Percentiles rank a stretch among this genome's conserved stretches.
Evolutionary conservation across 2,797 vertebrate species (phyloP).

Genomic region (Cossypha niveicapilla): DNA sequence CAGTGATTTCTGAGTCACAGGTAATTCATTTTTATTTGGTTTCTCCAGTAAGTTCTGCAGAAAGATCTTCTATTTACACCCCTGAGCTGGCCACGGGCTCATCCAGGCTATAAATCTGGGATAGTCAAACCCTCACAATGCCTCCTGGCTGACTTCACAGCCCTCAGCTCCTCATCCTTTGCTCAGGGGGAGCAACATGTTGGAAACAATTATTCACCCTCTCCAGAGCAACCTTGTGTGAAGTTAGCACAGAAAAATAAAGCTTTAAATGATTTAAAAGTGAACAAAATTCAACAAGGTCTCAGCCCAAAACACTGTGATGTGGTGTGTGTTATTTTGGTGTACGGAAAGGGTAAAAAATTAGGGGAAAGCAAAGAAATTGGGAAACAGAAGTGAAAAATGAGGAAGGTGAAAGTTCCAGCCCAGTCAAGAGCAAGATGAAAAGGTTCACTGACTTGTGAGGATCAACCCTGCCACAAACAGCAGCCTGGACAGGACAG

Average conservation of each 20-base stretch:
- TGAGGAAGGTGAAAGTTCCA: not conserved
- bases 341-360: not conserved
- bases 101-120: not conserved
- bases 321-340: rapidly evolving
- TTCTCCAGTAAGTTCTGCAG: not conserved
- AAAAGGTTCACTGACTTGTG: not conserved
- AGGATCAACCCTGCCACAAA: not conserved
- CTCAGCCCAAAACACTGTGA: not conserved
- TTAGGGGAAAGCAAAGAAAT: not conserved
- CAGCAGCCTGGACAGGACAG: not conserved
- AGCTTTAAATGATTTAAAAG: not conserved
- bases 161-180: not conserved
- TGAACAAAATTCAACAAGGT: not conserved
- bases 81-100: rapidly evolving
- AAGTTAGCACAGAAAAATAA: not conserved
- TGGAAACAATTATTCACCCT: not conserved
- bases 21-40: not conserved
- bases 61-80: not conserved
- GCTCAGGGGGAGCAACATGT: rapidly evolving
- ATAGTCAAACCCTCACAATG: not conserved
- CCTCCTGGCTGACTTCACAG: not conserved
- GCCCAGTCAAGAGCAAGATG: not conserved
- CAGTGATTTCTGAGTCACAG: not conserved
- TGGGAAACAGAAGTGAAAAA: not conserved
- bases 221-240: not conserved